Evolutionary conservation across 2,888 invertebrate species (phyloP).

Genomic region (Rotaria socialis): DNA sequence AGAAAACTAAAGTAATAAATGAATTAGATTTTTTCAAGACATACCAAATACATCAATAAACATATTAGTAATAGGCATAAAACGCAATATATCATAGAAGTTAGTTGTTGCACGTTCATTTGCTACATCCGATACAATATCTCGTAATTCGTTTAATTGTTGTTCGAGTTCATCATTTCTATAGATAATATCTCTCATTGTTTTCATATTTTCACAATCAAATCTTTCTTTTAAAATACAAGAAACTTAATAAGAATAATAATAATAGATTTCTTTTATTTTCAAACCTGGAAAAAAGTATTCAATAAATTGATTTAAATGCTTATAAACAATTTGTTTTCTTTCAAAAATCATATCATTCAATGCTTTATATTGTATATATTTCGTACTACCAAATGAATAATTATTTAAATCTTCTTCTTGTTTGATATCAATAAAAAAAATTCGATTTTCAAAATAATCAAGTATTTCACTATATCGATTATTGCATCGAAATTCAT

Average conservation of each 20-base stretch:
- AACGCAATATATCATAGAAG: not conserved
- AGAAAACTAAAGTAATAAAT: not conserved
- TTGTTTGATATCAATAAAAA: not conserved
- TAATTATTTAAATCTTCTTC: not conserved
- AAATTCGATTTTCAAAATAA: not conserved
- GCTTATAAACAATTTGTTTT: not conserved
- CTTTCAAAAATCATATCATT: not conserved
- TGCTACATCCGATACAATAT: not conserved
- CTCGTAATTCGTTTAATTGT: not conserved
- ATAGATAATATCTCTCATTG: not conserved
- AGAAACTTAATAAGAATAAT: not conserved
- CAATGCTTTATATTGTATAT: not conserved
- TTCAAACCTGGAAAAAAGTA: not conserved
- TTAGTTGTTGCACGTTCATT: not conserved
- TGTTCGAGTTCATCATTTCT: not conserved
- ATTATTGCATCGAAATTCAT: not conserved
- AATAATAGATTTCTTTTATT: not conserved
- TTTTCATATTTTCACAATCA: slow-evolving; percentile 18
- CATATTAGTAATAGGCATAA: slow-evolving; percentile 16
- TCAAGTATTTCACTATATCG: not conserved
- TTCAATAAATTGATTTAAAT: slow-evolving; percentile 14
- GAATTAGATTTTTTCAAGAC: not conserved
- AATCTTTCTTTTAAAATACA: not conserved
- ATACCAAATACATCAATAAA: not conserved
- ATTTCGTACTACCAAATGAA: not conserved